Conservation (phyloP, 23 tunicate genomes). For the Styela plicata region DNA sequence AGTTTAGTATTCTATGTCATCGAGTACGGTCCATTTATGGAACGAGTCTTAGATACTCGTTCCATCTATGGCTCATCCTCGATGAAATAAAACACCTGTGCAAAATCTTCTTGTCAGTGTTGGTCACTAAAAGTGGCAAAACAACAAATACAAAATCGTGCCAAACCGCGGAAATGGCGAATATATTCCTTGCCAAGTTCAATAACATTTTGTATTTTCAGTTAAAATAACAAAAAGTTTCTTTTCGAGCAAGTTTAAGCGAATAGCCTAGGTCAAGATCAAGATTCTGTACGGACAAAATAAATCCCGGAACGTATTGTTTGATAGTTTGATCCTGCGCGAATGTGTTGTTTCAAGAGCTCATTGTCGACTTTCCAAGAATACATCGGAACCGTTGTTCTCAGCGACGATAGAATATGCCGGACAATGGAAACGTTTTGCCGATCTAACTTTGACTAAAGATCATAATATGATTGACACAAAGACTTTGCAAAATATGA, state of each 20-base stretch:
- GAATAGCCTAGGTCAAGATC: not conserved
- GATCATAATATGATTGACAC: not conserved
- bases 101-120: too few species aligned
- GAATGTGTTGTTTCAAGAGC: not conserved
- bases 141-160: too few species aligned
- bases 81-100: too few species aligned
- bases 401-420: not conserved
- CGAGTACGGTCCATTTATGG: too few species aligned
- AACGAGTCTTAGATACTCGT: too few species aligned
- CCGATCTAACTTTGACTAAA: not conserved
- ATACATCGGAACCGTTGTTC: not conserved
- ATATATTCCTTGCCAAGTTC: conserved; percentile 5
- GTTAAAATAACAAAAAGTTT: not conserved
- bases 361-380: not conserved
- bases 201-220: not conserved
- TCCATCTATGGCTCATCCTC: too few species aligned
- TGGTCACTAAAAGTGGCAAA: too few species aligned
- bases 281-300: not conserved
- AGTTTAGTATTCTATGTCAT: too few species aligned
- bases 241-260: not conserved
- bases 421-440: not conserved
- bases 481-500: not conserved
- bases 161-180: too few species aligned
- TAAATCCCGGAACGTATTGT: not conserved
- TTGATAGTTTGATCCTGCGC: not conserved